Evolutionary conservation across 2,113 vertebrate species (phyloP), one percentile per base, ranked within the genome.

Genomic region (Eleginops maclovinus): DNA sequence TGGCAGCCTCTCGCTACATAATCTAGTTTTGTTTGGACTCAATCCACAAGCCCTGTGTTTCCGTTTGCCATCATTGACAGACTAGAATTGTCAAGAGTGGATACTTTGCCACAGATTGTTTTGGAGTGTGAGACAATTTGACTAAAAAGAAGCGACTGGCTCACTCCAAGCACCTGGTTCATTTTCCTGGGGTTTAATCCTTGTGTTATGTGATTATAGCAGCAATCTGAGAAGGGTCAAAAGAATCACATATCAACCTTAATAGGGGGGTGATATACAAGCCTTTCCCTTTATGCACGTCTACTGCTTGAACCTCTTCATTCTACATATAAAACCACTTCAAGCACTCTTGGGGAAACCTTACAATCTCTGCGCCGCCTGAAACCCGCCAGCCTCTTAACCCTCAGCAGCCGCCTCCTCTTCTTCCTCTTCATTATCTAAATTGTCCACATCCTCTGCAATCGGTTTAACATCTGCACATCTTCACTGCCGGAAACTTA

Each of bases 151-250:
- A 71, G 55, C 2, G 12, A 67, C 51, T 21, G 77, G 21, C 63
- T 67, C 1, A 16, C 66, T 61, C 75, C 17, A 72, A 83, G 76
- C 81, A 73, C 79, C 76, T 73, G 79, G 62, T 81, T 81, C 72
- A 50, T 84, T 84, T 88, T 72, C 47, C 72, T 10, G 15, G 59
- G 41, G 4, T 72, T 80, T 84, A 87, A 86, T 83, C 83, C 75
- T 65, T 40, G 72, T 61, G 71, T 72, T 85, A 82, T 79, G 54
- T 65, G 80, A 74, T 77, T 76, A 77, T 65, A 61, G 60, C 59
- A 16, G 83, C 80, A 87, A 83, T 81, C 63, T 77, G 73, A 88
- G 84, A 87, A 80, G 84, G 83, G 77, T 75, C 53, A 87, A 75
- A 83, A 87, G 80, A 71, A 76, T 88, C 75, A n/a, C 69, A 31